Evolutionary conservation across 2,888 invertebrate species (phyloP), one percentile per base, ranked within the genome.

Genomic region (Plemyria rubiginata): DNA sequence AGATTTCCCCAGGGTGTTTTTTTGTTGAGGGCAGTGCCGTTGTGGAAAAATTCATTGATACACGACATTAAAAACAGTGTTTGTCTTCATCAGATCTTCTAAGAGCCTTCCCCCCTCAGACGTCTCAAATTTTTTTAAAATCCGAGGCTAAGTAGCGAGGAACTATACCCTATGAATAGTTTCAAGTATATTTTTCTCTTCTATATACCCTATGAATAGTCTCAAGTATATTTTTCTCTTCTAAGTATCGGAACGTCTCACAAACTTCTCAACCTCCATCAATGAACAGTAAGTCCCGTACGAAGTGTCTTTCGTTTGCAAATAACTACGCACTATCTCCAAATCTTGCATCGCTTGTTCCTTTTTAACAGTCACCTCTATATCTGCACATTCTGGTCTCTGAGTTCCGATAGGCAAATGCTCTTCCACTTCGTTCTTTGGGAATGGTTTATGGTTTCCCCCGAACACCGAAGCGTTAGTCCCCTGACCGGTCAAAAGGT

Each of bases 381-480:
- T 73, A 5, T 80, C 77, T 5, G 67, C 66, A 0, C 71, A 55
- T 0, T 73, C 75, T 0, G 80, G 78, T 6, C 75, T 78, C 4
- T 79, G 74, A 7, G 79, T 81, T 1, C 75, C 77, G 28, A 82
- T 54, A 8, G 82, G 80, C 41, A 82, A 59, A 54, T 78, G 62
- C 38, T 75, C 78, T 43, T 75, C 75, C 15, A 70, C 71, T 8
- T 73, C 75, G 22, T 60, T 72, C 13, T 72, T 72, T 0, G 48
- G 51, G 2, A 3, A 60, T 0, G 72, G 71, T 66, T 75, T 81
- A 55, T 82, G 84, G 49, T 83, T 84, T 0, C 84, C 84, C 3
- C 83, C 84, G 32, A 84, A 84, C 0, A 84, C 81, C 0, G 82
- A 82, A 0, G 75, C 71, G 12, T 83, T 82, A 0, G 84, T 82